Base-by-base conservation (phyloP, 2,888 invertebrate genomes). In the Xylota sylvarum region DNA sequence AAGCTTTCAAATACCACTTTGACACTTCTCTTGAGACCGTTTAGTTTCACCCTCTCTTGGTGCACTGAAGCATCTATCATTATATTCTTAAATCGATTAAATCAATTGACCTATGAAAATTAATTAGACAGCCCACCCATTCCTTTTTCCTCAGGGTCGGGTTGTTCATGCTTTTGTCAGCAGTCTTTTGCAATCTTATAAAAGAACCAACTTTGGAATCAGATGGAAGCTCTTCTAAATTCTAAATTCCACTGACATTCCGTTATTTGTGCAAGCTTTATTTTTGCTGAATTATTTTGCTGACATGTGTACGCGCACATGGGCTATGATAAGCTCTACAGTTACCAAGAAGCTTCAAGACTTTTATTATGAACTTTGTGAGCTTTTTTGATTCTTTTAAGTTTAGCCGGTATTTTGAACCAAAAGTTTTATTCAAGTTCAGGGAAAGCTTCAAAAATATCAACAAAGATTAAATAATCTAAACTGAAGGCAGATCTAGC, bases 81-180 rank as follows among this genome's bases (percentile, higher is more conserved):
- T 32, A 48, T 40, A 48, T 65, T 70, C 56, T 69, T 52, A 40
- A 64, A 74, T 85, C 76, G 84, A 84, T 79, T 74, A 64, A 73
- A 79, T 74, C 79, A 70, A 79, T 84, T 84, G 74, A 74, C 70
- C 80, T 70, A 46, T 70, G 30, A 23, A 65, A 50, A 79, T 69
- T 58, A 58, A 70, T 76, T 64, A 58, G 19, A 56, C 43, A 50
- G 10, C 40, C 7, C 55, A 46, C n/a, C 14, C 27, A 23, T 46
- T 50, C 14, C 37, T 37, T 17, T 10, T 6, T 30, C 40, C 23
- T 27, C 40, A 1, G 12, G 4, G 27, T 27, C 7, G 30, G 5
- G 14, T 58, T 48, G 35, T 60, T 72, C 35, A 23, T 12, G 32
- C 17, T 67, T 17, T 67, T 1, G 17, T 35, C 30, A 32, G 5